Evolutionary conservation across 2,113 vertebrate genomes (phyloP).

Genomic region (Lucifuga dentata): DNA sequence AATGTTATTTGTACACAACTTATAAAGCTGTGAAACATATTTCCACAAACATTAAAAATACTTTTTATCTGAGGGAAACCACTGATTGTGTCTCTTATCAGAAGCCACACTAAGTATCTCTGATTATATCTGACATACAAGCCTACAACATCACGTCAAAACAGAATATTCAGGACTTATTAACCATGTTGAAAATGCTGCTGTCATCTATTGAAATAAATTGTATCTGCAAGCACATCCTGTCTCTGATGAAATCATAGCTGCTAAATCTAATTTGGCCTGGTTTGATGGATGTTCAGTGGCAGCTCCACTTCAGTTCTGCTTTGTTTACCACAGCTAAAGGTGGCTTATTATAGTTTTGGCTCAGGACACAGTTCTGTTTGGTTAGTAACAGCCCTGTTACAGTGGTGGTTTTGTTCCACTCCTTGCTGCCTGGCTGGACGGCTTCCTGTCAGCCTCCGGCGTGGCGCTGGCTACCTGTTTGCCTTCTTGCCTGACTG

Average conservation of each 20-base stretch:
- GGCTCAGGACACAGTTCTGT: background rate
- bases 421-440: conserved; percentile 11
- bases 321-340: background rate
- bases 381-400: background rate
- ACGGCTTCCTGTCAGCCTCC: conserved; percentile 3
- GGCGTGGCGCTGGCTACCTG: background rate
- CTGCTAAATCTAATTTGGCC: conserved; percentile 10
- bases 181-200: conserved; percentile 38
- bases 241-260: conserved; percentile 37
- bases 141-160: conserved; percentile 14
- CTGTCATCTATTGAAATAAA: conserved; percentile 24
- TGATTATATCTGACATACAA: conserved; percentile 1
- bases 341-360: background rate
- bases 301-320: conserved; percentile 14
- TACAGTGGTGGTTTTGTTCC: background rate
- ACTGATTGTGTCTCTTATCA: conserved; percentile 13
- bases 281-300: background rate
- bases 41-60: conserved; percentile 31
- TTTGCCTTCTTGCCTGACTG: conserved; percentile 15
- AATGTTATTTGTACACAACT: conserved; percentile 19
- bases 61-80: conserved; percentile 30
- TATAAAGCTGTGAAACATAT: background rate
- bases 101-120: conserved; percentile 25
- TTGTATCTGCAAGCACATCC: background rate
- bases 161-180: background rate